These are phyloP conservation scores for Hypsibius dujardini DNA, from an alignment of 1,140 invertebrate species.

Conservation along the genomic window DNA sequence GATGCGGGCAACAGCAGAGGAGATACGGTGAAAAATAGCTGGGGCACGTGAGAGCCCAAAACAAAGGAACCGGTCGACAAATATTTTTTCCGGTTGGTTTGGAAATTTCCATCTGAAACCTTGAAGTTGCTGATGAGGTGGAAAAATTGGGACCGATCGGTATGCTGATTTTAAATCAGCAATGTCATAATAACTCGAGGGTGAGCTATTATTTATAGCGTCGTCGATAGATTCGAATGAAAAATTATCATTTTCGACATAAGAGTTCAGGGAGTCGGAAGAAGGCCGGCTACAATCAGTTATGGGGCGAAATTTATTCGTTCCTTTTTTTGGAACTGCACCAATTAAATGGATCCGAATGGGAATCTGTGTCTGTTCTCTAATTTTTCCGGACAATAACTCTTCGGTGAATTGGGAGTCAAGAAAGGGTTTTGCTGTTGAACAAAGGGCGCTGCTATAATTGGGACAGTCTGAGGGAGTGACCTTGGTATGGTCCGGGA, in stretches of 20 bases:
- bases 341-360: neutral
- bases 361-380: neutral
- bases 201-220: neutral
- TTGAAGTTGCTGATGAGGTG: slow-evolving; percentile 2
- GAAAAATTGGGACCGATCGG: neutral
- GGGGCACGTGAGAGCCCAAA: neutral
- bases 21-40: neutral
- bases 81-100: slow-evolving; percentile 16
- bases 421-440: no score
- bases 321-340: neutral
- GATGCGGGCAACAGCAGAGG: neutral
- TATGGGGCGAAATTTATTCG: slow-evolving; percentile 5
- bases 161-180: slow-evolving; percentile 5
- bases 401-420: no score
- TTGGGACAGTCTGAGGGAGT: no score
- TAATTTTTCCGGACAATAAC: neutral
- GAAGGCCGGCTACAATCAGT: neutral
- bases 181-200: neutral
- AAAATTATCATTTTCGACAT: neutral
- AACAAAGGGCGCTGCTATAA: no score
- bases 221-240: slow-evolving; percentile 2
- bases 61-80: neutral
- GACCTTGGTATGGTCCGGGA: no score
- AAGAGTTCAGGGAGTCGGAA: neutral
- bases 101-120: slow-evolving; percentile 10